phyloP scores from a whole-genome alignment of 2,888 invertebrate species.

The Andrena bicolor region DNA sequence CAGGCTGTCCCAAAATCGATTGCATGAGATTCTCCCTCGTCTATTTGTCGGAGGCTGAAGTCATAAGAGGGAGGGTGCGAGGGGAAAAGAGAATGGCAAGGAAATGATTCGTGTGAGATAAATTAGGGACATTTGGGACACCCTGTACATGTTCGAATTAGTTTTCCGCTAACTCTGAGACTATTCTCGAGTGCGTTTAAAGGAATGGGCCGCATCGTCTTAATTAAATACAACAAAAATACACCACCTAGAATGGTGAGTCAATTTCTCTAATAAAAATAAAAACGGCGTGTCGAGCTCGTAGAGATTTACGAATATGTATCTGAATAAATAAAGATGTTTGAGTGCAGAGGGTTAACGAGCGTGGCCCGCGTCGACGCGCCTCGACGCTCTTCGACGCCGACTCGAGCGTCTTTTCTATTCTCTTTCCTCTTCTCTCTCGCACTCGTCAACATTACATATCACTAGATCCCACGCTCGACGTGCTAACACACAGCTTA shows the following conservation, averaged over 20 bases:
- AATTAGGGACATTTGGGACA: not conserved
- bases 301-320: not conserved
- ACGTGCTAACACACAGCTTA: conserved; percentile 73
- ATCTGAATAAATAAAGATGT: conserved; percentile 10
- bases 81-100: too few species aligned
- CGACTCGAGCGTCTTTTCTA: conserved; percentile 23
- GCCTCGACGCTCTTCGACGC: conserved; percentile 30
- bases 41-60: not conserved
- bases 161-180: too few species aligned
- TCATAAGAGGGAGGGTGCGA: too few species aligned
- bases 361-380: conserved; percentile 22
- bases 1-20: not conserved
- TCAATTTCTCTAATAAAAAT: conserved; percentile 9
- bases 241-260: not conserved
- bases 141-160: not conserved
- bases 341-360: conserved; percentile 45
- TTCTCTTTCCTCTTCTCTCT: not conserved
- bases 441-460: conserved; percentile 45
- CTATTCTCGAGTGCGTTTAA: not conserved
- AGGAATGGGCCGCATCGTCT: not conserved
- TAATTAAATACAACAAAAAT: conserved; percentile 2
- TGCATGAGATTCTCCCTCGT: not conserved
- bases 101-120: too few species aligned
- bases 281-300: not conserved
- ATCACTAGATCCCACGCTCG: conserved; percentile 63